Evolutionary conservation across 1,140 invertebrate species (phyloP).

Genomic region (Copidosoma floridanum): DNA sequence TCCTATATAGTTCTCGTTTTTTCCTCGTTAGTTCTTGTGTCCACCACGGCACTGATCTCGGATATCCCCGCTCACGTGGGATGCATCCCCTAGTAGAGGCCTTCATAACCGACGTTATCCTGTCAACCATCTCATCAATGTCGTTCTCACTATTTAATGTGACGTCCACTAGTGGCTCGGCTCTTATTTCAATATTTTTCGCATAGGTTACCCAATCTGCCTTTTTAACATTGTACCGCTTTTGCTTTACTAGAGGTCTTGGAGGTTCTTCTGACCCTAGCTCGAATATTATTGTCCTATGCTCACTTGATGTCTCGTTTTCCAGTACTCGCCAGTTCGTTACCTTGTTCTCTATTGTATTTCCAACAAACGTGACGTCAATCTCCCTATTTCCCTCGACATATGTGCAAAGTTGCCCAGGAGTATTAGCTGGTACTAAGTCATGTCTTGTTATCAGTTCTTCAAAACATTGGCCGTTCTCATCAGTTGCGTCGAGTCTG

Average conservation of each 20-base stretch:
- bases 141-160: not conserved
- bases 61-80: not conserved
- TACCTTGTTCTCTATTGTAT: not conserved
- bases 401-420: not conserved
- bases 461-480: not conserved
- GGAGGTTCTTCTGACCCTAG: not conserved
- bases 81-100: not conserved
- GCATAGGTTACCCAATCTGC: not conserved
- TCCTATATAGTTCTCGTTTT: not conserved
- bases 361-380: not conserved
- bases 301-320: not conserved
- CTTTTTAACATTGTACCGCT: not conserved
- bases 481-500: not conserved
- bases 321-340: not conserved
- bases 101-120: not conserved
- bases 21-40: not conserved
- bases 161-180: no score
- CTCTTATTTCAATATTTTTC: not conserved
- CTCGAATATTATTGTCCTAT: not conserved
- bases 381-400: not conserved
- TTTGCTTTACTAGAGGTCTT: not conserved
- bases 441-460: not conserved
- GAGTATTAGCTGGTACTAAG: constrained; percentile 30
- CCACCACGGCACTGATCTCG: not conserved
- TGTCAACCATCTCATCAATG: not conserved